Conservation (phyloP, 2,888 invertebrate species). For the Auanema sp. region DNA sequence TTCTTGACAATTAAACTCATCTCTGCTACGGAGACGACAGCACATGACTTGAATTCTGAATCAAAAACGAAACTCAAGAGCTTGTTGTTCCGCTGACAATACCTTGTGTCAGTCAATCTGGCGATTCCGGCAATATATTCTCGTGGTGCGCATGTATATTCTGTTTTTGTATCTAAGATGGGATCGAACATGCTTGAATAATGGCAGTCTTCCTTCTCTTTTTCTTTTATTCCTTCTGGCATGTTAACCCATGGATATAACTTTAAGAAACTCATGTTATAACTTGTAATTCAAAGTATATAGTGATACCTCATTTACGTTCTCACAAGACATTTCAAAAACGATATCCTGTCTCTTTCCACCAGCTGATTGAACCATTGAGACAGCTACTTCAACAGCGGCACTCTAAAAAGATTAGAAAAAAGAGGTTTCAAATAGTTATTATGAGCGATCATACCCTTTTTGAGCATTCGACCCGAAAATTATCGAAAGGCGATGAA, state of each 20-base stretch:
- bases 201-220: slow-evolving; percentile 61
- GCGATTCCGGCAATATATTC: slow-evolving; percentile 63
- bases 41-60: slow-evolving; percentile 62
- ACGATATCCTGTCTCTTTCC: slow-evolving; percentile 60
- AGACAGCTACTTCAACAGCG: slow-evolving; percentile 44
- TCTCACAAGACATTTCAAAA: slow-evolving; percentile 58
- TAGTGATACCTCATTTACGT: slow-evolving; percentile 47
- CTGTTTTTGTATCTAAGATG: slow-evolving; percentile 49
- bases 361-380: slow-evolving; percentile 63
- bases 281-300: slow-evolving; percentile 5
- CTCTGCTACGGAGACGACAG: slow-evolving; percentile 56
- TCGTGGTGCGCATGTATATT: slow-evolving; percentile 45
- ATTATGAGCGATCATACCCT: slow-evolving; percentile 32
- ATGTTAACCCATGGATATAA: slow-evolving; percentile 61
- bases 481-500: slow-evolving; percentile 62
- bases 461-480: slow-evolving; percentile 62
- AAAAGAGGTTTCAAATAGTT: neutral
- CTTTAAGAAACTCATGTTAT: slow-evolving; percentile 24
- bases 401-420: slow-evolving; percentile 23
- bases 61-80: slow-evolving; percentile 13
- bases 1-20: slow-evolving; percentile 56
- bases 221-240: slow-evolving; percentile 53
- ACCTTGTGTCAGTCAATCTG: slow-evolving; percentile 57
- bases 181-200: slow-evolving; percentile 60
- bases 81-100: neutral